Evolutionary conservation across 2,888 invertebrate genomes (phyloP), one percentile per base, ranked within the genome.

Genomic region (Boloria selene): DNA sequence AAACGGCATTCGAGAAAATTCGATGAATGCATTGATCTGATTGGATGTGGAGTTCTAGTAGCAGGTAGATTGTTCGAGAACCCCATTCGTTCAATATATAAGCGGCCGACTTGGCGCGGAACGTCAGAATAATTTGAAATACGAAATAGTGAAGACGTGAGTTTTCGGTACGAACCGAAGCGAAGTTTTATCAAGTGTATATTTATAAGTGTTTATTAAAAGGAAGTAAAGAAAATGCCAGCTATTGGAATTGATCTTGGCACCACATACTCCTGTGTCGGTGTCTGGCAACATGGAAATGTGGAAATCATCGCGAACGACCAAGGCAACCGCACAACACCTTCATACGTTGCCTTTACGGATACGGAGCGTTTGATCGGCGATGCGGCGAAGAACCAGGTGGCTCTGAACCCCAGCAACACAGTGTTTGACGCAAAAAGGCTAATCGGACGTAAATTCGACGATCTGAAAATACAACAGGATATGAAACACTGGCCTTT

Each of bases 401-500:
- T 95, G 58, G 95, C 94, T 50, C 93, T 95, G 90, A 96, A 96
- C 85, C 96, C 96, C 52, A 92, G 79, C 79, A 96, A 96, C 90
- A 96, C 96, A 0, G 94, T 95, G 44, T 95, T 95, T 83, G 94
- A 95, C 80, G 95, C 96, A 17, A 96, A 97, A 77, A 93, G 97
- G 72, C 91, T 97, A 69, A 97, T 97, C 80, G 97, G 97, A 87
- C 92, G 96, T 65, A 94, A 93, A 70, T 95, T 93, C 84, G 94
- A 95, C 72, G 96, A 96, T 78, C 82, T 92, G 0, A 94, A 95
- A 75, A 96, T 96, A 51, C 96, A 96, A 79, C 93, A 93, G 42
- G 97, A 97, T 82, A 95, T 96, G 93, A 96, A 96, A 77, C 95
- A 95, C 75, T 97, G 97, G 97, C 96, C 97, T 2, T 97, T 97